A percentile compares a stretch with the other conserved stretches of the same genome.
Evolutionary conservation across 2,797 vertebrate genomes (phyloP).

Genomic region (Pelobates cultripes): DNA sequence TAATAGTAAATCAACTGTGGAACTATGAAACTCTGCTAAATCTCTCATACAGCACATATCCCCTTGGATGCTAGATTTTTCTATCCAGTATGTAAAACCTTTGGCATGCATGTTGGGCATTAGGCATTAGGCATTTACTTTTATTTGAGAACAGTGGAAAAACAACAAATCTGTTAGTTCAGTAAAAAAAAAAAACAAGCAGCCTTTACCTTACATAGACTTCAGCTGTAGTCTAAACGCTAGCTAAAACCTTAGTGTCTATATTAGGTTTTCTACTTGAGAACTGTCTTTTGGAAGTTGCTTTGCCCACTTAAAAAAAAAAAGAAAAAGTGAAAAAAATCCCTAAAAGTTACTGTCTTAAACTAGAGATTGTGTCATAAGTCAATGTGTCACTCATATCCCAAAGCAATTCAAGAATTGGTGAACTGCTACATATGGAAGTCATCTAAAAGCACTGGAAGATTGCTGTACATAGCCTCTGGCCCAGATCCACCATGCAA

Average conservation of each 20-base stretch:
- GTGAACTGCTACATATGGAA: background rate
- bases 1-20: too few relatives aligned
- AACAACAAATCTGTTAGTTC: background rate
- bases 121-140: background rate
- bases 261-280: background rate
- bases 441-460: background rate
- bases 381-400: background rate
- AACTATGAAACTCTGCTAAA: too few relatives aligned
- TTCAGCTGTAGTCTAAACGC: background rate
- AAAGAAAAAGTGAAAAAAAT: background rate
- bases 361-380: background rate
- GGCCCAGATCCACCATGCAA: background rate
- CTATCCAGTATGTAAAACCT: background rate
- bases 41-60: too few relatives aligned
- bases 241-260: background rate
- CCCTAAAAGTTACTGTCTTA: background rate
- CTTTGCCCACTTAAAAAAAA: background rate
- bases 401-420: background rate
- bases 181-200: background rate
- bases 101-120: background rate
- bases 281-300: background rate
- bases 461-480: background rate
- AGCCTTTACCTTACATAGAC: background rate
- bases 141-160: background rate
- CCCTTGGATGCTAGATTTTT: background rate